A percentile compares a stretch with the other conserved stretches of the same genome.
Evolutionary conservation across 2,113 vertebrate genomes (phyloP).

Genomic region (Empidonax alnorum): DNA sequence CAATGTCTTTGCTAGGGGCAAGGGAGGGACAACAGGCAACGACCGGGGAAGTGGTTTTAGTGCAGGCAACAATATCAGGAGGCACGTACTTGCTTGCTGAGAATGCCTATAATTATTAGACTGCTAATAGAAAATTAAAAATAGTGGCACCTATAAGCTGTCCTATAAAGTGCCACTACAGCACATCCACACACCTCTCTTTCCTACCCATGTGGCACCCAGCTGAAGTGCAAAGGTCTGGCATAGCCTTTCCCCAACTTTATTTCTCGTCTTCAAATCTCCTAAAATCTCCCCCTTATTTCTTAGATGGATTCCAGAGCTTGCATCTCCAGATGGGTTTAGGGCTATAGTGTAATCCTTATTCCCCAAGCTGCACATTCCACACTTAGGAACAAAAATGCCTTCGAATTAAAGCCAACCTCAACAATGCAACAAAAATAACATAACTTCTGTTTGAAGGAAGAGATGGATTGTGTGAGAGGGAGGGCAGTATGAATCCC

Average conservation of each 20-base stretch:
- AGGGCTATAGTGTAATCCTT: background rate
- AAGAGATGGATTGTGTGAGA: background rate
- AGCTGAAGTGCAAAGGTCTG: background rate
- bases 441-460: background rate
- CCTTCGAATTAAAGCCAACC: background rate
- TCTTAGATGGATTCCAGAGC: background rate
- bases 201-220: rapidly evolving
- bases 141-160: background rate
- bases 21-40: background rate
- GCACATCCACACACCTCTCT: background rate
- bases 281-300: background rate
- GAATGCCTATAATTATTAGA: background rate
- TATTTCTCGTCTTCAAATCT: background rate
- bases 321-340: background rate
- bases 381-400: background rate
- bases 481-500: background rate
- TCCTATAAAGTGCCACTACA: background rate
- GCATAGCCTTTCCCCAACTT: background rate
- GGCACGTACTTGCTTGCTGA: background rate
- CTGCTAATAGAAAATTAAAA: background rate
- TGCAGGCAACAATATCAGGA: background rate
- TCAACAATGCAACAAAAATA: background rate
- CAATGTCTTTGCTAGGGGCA: background rate
- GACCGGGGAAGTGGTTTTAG: background rate
- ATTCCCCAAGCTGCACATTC: background rate